Evolutionary conservation across 2,113 vertebrate genomes (phyloP), one percentile per base, ranked within the genome.

Genomic region (Pimephales promelas): DNA sequence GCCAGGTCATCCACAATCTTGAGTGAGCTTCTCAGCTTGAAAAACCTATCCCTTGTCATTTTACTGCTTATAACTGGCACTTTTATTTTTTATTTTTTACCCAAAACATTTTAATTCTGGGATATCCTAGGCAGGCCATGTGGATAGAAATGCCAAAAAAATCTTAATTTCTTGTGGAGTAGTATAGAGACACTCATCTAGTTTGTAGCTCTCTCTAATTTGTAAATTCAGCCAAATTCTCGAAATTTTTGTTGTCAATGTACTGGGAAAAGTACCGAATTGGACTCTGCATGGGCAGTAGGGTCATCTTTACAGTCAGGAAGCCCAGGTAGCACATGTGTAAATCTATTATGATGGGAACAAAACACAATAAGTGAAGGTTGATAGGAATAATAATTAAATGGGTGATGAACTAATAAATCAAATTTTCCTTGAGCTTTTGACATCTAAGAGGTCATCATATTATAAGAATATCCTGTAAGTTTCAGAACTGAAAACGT

Each of bases 1-100:
- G 47, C 71, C 22, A 87, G 71, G 45, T 87, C 82, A 86, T 76
- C 13, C 5, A 85, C 79, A 74, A 88, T 61, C 36, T 89, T 87
- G 4, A 86, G n/a, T 14, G 84, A 86, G 49, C 11, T 84, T 52
- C 86, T 84, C 20, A 84, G 34, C 26, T 89, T 88, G 83, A 61
- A 87, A 20, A 80, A 83, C 16, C 31, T 31, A 31, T 31, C 31
- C 31, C 31, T 31, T 31, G 31, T 31, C 31, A 31, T 31, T 31
- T 31, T 56, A 18, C 18, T 56, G 20, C 52, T 56, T 9, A 56
- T 56, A 22, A 56, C 52, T 56, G 52, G 52, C 52, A 22, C 52
- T 56, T 56, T 54, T 20, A 2, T 54, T 54, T n/a, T n/a, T n/a
- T n/a, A n/a, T 54, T 40, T 54, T 56, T 54, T 18, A 18, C 52